Percentiles rank a stretch among this genome's conserved stretches.
phyloP scores from a whole-genome alignment of 2,888 invertebrate species.

The Orthonevra nobilis region DNA sequence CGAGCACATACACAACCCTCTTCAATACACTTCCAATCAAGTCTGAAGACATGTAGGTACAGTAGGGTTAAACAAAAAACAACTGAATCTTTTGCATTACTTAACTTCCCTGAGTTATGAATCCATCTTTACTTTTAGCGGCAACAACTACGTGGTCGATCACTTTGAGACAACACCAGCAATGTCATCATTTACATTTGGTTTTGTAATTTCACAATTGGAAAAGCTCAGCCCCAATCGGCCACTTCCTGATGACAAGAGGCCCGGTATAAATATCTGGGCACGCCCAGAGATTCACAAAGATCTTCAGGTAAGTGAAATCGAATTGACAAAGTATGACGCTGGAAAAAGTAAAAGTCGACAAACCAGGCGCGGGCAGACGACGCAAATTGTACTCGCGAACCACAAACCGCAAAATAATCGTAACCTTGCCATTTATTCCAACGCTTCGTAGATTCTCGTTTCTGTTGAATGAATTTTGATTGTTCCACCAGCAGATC shows the following conservation, averaged over 20 bases:
- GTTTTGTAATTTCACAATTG: conserved; percentile 86
- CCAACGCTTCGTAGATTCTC: background rate
- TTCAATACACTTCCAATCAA: conserved; percentile 84
- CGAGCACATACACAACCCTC: conserved; percentile 82
- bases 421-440: conserved; percentile 23
- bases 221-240: conserved; percentile 73
- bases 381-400: background rate
- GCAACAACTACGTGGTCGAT: conserved; percentile 83
- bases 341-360: conserved; percentile 27
- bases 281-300: conserved; percentile 80
- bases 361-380: background rate
- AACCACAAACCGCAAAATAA: conserved; percentile 18
- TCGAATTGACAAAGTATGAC: conserved; percentile 8
- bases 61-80: background rate
- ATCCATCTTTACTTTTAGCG: conserved; percentile 73
- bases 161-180: conserved; percentile 86
- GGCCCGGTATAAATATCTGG: conserved; percentile 80
- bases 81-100: no score
- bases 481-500: conserved; percentile 24
- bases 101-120: no score
- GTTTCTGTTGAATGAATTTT: conserved; percentile 15
- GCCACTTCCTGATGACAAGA: conserved; percentile 69
- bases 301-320: conserved; percentile 75
- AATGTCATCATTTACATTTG: conserved; percentile 89
- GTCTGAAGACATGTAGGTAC: conserved; percentile 83